Percentiles rank a stretch among this genome's conserved stretches.
phyloP scores from a whole-genome alignment of 53 echinoderm and acorn worm species.

The Holothuria scabra region DNA sequence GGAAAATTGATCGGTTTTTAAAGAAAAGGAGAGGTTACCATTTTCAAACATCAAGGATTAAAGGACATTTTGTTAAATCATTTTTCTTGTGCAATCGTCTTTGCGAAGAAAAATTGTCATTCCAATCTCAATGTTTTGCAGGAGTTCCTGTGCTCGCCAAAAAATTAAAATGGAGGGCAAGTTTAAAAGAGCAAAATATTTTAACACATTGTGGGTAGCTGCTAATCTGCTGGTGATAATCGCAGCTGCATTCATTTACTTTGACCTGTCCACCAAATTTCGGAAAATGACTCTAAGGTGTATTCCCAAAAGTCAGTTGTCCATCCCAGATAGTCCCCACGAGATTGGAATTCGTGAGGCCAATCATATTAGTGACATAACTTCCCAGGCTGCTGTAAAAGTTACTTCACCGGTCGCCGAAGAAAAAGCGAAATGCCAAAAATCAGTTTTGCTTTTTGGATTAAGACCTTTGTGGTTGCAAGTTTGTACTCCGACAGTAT shows the following conservation, averaged over 20 bases:
- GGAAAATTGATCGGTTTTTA: too few species aligned
- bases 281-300: constrained; percentile 35
- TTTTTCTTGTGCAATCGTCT: too few species aligned
- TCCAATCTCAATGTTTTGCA: constrained; percentile 12
- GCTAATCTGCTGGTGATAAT: constrained; percentile 41
- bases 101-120: neutral
- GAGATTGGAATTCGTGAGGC: constrained; percentile 39
- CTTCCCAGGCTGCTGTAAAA: neutral
- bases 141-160: constrained; percentile 43
- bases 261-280: constrained; percentile 37
- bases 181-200: constrained; percentile 39
- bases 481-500: constrained; percentile 28
- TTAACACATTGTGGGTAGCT: constrained; percentile 41
- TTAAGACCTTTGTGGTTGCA: constrained; percentile 38
- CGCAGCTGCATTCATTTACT: constrained; percentile 33
- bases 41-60: too few species aligned
- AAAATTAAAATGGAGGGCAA: constrained; percentile 44
- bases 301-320: neutral
- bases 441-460: constrained; percentile 33
- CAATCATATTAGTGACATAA: neutral
- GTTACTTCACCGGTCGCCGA: neutral
- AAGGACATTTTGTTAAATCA: too few species aligned
- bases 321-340: neutral
- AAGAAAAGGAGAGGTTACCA: too few species aligned
- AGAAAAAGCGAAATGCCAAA: neutral